phyloP scores from a whole-genome alignment of 1,140 invertebrate genomes.

The Trichoplusia ni region DNA sequence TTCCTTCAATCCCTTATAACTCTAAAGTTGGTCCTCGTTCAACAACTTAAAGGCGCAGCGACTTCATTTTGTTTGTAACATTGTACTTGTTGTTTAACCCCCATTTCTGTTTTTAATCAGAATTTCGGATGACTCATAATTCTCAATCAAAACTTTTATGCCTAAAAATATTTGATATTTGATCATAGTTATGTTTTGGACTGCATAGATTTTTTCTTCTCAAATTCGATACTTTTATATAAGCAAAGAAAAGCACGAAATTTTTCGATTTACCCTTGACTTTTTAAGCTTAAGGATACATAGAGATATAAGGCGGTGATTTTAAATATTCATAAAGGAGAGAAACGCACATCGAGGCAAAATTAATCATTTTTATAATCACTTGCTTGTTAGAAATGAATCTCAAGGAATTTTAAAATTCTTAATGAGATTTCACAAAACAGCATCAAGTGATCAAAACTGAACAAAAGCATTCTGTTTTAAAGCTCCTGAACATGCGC shows the following conservation, averaged over 20 bases:
- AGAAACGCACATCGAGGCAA: too few species aligned
- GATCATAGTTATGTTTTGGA: too few species aligned
- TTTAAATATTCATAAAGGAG: too few species aligned
- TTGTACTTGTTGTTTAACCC: constrained; percentile 1
- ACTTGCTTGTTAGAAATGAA: background rate
- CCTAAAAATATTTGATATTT: constrained; percentile 4
- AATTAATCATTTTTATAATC: too few species aligned
- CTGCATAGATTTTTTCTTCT: too few species aligned
- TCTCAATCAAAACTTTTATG: background rate
- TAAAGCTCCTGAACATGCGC: background rate
- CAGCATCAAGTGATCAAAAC: background rate
- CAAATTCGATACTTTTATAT: too few species aligned
- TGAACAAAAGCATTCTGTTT: background rate
- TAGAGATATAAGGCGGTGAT: too few species aligned
- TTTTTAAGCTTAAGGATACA: too few species aligned
- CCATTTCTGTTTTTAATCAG: constrained; percentile 16
- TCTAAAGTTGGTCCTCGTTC: background rate
- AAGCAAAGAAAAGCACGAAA: too few species aligned
- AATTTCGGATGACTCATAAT: background rate
- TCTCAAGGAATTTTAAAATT: background rate
- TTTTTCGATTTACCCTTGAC: too few species aligned
- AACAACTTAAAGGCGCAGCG: background rate
- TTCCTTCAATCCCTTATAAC: background rate
- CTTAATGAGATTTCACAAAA: background rate
- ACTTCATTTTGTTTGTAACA: constrained; percentile 11